phyloP scores from a whole-genome alignment of 2,797 vertebrate genomes.

The Xenentodon cancila region DNA sequence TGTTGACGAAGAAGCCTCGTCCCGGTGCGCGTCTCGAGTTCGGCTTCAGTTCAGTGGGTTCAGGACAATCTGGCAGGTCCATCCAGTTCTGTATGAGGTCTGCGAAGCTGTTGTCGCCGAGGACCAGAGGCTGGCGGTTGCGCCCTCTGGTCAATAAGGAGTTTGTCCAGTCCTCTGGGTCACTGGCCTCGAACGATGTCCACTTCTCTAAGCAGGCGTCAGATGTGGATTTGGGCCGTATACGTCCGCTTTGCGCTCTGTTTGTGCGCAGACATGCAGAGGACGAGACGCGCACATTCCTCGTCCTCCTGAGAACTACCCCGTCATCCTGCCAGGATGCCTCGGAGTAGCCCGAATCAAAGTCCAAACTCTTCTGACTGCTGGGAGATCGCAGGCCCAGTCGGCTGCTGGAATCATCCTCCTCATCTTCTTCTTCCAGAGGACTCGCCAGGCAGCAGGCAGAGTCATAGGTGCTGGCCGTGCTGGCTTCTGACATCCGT shows the following conservation, averaged over 20 bases:
- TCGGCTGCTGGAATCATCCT: conserved; percentile 64
- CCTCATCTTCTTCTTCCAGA: conserved; percentile 80
- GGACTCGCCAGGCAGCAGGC: conserved; percentile 88
- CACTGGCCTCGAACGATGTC: conserved; percentile 83
- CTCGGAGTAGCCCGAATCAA: conserved; percentile 95
- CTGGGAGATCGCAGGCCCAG: conserved; percentile 79
- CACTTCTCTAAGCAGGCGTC: conserved; percentile 92
- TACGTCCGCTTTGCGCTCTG: conserved; percentile 66
- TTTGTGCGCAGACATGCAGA: conserved; percentile 81
- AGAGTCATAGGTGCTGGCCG: conserved; percentile 88
- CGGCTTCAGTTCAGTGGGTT: conserved; percentile 68
- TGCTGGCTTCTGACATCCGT: conserved; percentile 84
- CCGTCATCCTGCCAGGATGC: conserved; percentile 91
- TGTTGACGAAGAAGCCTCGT: conserved; percentile 89
- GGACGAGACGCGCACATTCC: conserved; percentile 83
- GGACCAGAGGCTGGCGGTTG: conserved; percentile 91
- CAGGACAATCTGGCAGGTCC: conserved; percentile 89
- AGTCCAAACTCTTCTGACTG: conserved; percentile 90
- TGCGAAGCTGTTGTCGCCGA: conserved; percentile 95
- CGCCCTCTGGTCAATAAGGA: conserved; percentile 90
- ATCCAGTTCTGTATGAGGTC: conserved; percentile 98
- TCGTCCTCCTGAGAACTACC: conserved; percentile 77
- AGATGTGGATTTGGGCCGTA: conserved; percentile 86
- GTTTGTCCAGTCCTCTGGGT: conserved; percentile 91
- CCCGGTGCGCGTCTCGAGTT: conserved; percentile 74